Evolutionary conservation across 2,113 vertebrate species (phyloP).

Genomic region (Rhizomys pruinosus): DNA sequence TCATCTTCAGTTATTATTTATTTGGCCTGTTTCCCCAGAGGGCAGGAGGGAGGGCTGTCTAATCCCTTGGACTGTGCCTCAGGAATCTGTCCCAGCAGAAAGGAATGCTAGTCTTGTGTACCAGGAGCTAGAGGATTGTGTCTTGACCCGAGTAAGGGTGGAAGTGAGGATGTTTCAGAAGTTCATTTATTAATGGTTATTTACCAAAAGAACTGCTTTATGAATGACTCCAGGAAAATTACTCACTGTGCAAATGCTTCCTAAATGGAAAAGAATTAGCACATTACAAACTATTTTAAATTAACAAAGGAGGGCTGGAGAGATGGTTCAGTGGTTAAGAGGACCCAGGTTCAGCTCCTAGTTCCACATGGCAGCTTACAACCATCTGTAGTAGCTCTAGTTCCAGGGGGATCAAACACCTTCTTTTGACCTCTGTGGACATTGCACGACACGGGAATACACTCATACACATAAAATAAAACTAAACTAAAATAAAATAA

Average conservation of each 20-base stretch:
- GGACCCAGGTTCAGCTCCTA: too few relatives aligned
- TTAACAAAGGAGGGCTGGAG: background rate
- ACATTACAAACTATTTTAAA: background rate
- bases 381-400: too few relatives aligned
- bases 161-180: background rate
- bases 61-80: conserved; percentile 62
- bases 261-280: background rate
- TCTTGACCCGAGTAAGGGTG: fast-evolving
- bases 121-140: conserved; percentile 32
- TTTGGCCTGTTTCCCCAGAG: conserved; percentile 65
- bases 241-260: background rate
- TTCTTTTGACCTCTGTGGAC: too few relatives aligned
- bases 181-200: background rate
- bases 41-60: conserved; percentile 44
- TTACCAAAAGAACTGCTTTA: background rate
- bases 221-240: conserved; percentile 19
- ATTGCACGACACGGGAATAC: too few relatives aligned
- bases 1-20: conserved; percentile 80
- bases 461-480: too few relatives aligned
- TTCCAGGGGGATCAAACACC: too few relatives aligned
- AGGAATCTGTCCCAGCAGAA: conserved; percentile 37
- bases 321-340: too few relatives aligned
- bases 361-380: too few relatives aligned
- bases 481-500: too few relatives aligned
- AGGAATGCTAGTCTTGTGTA: conserved; percentile 65